Evolutionary conservation across 1,140 invertebrate species (phyloP).

Genomic region (Diorhabda carinulata): DNA sequence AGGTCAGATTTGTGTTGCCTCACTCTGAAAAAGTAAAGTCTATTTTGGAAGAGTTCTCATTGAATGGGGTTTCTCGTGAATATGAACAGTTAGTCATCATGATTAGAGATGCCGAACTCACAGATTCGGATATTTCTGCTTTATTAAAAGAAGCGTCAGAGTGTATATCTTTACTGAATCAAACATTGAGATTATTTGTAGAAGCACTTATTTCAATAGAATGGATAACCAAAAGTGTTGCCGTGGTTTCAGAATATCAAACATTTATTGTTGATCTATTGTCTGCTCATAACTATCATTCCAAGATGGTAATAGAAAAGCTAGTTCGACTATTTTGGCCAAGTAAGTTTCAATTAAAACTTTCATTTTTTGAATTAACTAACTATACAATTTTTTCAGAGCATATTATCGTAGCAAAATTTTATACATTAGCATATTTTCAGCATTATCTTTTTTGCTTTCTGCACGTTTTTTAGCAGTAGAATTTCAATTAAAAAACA

Average conservation of each 20-base stretch:
- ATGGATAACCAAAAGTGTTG: slow-evolving; percentile 53
- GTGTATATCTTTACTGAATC: slow-evolving; percentile 56
- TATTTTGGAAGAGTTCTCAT: slow-evolving; percentile 37
- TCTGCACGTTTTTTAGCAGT: too few species aligned
- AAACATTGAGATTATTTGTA: slow-evolving; percentile 56
- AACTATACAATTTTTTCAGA: too few species aligned
- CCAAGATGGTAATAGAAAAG: slow-evolving; percentile 55
- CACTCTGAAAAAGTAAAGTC: slow-evolving; percentile 38
- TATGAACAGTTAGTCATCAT: slow-evolving; percentile 42
- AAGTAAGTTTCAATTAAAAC: slow-evolving; percentile 40
- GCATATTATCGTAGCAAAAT: too few species aligned
- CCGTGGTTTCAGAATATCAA: slow-evolving; percentile 54
- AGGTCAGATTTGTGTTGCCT: slow-evolving; percentile 43
- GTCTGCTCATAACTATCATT: slow-evolving; percentile 59
- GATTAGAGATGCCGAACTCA: slow-evolving; percentile 42
- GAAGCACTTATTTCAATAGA: slow-evolving; percentile 58
- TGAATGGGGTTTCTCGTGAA: slow-evolving; percentile 29
- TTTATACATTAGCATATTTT: too few species aligned
- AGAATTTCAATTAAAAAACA: too few species aligned
- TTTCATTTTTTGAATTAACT: too few species aligned
- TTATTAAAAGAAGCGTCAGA: slow-evolving; percentile 54
- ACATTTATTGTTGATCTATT: slow-evolving; percentile 61
- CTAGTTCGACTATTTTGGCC: slow-evolving; percentile 56
- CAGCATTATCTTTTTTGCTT: too few species aligned
- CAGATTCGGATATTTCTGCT: slow-evolving; percentile 56